These are phyloP conservation scores for Lordiphosa fenestrarum DNA, from an alignment of 2,888 invertebrate species.

Conservation along the genomic window DNA sequence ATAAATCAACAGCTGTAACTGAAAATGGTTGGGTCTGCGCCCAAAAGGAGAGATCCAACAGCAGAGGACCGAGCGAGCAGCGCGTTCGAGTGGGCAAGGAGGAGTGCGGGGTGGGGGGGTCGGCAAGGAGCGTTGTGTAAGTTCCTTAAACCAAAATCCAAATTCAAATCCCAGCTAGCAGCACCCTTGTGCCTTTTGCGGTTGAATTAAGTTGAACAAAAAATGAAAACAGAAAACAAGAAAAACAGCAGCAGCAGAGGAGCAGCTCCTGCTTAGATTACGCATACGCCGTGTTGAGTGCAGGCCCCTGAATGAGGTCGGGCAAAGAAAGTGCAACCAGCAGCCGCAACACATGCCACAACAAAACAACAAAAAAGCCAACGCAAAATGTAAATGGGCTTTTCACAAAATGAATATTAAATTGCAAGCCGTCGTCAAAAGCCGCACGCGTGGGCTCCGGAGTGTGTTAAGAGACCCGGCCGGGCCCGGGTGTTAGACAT, in stretches of 20 bases:
- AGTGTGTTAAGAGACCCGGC: constrained; percentile 16
- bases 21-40: constrained; percentile 18
- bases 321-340: constrained; percentile 21
- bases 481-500: constrained; percentile 33
- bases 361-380: constrained; percentile 48
- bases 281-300: constrained; percentile 54
- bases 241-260: constrained; percentile 4
- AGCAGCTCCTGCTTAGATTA: constrained; percentile 57
- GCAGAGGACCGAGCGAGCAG: not conserved
- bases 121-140: constrained; percentile 11
- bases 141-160: not conserved
- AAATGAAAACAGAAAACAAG: not conserved
- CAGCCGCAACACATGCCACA: constrained; percentile 8
- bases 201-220: constrained; percentile 62
- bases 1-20: constrained; percentile 43
- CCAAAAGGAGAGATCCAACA: not conserved
- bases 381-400: constrained; percentile 46
- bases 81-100: not conserved
- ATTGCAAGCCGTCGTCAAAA: constrained; percentile 40
- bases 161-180: constrained; percentile 19
- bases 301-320: constrained; percentile 13
- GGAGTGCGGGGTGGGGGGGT: too few species aligned
- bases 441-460: constrained; percentile 3
- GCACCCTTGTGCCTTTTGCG: constrained; percentile 46
- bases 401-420: constrained; percentile 69